Evolutionary conservation across 2,113 vertebrate species (phyloP).

Genomic region (Petrocephalus zakoni): DNA sequence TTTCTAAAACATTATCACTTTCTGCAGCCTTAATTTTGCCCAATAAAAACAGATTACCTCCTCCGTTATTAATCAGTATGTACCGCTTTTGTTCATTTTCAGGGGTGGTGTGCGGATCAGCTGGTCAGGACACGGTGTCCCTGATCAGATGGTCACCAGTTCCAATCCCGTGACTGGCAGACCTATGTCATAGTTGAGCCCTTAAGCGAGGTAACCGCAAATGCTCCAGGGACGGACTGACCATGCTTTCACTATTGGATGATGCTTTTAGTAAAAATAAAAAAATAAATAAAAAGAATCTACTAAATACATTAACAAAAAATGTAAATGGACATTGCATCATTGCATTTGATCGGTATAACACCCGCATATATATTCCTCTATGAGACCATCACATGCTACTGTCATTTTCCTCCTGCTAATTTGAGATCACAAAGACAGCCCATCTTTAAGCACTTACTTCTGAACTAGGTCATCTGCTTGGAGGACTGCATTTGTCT

Average conservation of each 20-base stretch:
- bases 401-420: not conserved
- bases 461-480: constrained; percentile 81
- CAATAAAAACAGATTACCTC: not conserved
- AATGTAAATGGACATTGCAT: not conserved
- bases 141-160: not conserved
- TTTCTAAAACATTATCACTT: not conserved
- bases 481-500: constrained; percentile 63
- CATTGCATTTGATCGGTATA: not conserved
- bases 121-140: not conserved
- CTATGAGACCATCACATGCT: not conserved
- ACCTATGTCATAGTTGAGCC: not conserved
- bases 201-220: not conserved
- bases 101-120: not conserved
- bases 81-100: not conserved
- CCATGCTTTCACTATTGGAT: not conserved
- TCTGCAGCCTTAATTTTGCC: not conserved
- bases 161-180: not conserved
- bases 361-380: not conserved
- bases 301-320: not conserved
- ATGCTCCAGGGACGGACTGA: not conserved
- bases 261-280: no score
- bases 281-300: not conserved
- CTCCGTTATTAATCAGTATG: not conserved
- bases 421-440: not conserved
- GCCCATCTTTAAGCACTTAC: constrained; percentile 63